Percentiles rank a stretch among this genome's conserved stretches.
These are phyloP conservation scores for Perca fluviatilis DNA, from an alignment of 2,113 vertebrate genomes.

Conservation along the genomic window DNA sequence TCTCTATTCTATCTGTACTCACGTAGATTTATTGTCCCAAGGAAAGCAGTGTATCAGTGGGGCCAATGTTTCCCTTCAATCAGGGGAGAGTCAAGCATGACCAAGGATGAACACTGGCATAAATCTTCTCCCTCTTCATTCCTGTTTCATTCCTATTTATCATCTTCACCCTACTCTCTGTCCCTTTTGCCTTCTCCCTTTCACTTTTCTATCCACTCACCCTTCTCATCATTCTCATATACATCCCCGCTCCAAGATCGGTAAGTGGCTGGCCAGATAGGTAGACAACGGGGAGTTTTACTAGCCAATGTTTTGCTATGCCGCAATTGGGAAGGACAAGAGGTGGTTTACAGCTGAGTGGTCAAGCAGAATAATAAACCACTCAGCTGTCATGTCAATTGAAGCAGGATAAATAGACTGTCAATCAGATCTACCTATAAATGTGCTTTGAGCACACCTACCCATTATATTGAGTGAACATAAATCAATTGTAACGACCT, in stretches of 20 bases:
- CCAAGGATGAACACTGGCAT: conserved; percentile 70
- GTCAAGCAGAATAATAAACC: conserved; percentile 77
- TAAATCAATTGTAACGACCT: conserved; percentile 77
- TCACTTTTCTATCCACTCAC: conserved; percentile 15
- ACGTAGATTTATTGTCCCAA: conserved; percentile 79
- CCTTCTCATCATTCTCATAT: conserved; percentile 15
- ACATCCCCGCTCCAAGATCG: neutral
- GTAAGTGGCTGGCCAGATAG: conserved; percentile 35
- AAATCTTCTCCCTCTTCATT: conserved; percentile 67
- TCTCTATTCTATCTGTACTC: conserved; percentile 69
- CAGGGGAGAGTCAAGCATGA: conserved; percentile 77
- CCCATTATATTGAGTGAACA: conserved; percentile 79
- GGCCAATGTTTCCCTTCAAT: conserved; percentile 76
- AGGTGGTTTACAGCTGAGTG: conserved; percentile 65
- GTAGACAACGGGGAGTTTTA: conserved; percentile 50
- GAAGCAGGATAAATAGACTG: conserved; percentile 78
- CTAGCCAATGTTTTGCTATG: conserved; percentile 41
- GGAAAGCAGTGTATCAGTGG: conserved; percentile 72
- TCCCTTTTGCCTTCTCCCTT: conserved; percentile 13
- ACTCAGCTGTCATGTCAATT: conserved; percentile 77
- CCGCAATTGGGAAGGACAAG: conserved; percentile 38
- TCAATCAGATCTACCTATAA: conserved; percentile 75
- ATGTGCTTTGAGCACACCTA: conserved; percentile 73
- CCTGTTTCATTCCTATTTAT: conserved; percentile 42
- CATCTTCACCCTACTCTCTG: conserved; percentile 31